A percentile compares a stretch with the other conserved stretches of the same genome.
These are phyloP conservation scores for Tauraco hartlaubi DNA, from an alignment of 2,797 vertebrate genomes.

Conservation along the genomic window DNA sequence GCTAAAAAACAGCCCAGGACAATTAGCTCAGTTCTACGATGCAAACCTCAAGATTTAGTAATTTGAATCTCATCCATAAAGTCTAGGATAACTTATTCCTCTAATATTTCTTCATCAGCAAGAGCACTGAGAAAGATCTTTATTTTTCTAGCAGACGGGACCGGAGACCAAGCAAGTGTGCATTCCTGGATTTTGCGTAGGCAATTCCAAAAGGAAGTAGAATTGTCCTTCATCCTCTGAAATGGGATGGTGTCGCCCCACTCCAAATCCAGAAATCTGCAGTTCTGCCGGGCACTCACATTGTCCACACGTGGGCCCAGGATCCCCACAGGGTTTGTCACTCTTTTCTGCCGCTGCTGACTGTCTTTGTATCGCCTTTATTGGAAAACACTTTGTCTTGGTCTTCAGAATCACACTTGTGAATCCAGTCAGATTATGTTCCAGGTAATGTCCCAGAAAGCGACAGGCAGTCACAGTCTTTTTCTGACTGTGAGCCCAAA, in stretches of 20 bases:
- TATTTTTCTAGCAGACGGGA: background rate
- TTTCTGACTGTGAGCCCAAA: background rate
- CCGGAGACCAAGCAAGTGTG: background rate
- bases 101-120: background rate
- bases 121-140: background rate
- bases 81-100: background rate
- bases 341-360: background rate
- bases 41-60: background rate
- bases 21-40: background rate
- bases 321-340: background rate
- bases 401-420: background rate
- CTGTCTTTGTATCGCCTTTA: background rate
- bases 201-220: background rate
- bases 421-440: background rate
- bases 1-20: background rate
- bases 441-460: background rate
- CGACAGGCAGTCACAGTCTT: background rate
- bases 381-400: background rate
- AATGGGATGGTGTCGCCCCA: background rate
- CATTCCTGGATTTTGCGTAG: background rate
- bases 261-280: background rate
- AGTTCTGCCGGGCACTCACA: background rate
- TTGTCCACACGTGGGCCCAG: background rate
- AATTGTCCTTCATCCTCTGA: background rate
- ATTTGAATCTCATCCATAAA: background rate